A percentile compares a stretch with the other conserved stretches of the same genome.
phyloP scores from a whole-genome alignment of 2,797 vertebrate genomes.

The Hafferia zeledoni region DNA sequence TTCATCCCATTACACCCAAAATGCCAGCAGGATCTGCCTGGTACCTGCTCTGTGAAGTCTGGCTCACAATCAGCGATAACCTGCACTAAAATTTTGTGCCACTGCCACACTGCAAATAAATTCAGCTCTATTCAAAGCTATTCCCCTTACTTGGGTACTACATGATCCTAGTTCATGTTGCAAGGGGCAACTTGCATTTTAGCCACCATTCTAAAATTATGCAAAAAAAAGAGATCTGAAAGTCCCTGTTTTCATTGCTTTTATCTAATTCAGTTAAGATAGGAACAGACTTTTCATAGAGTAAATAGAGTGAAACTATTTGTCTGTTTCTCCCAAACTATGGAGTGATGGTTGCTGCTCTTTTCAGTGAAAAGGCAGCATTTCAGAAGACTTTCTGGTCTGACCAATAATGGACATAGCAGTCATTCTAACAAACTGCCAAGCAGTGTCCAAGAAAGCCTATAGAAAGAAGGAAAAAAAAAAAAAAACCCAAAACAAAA shows the following conservation, averaged over 20 bases:
- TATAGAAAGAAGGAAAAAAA: neutral
- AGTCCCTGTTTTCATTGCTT: neutral
- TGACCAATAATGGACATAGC: neutral
- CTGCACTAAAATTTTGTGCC: neutral
- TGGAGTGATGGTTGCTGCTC: neutral
- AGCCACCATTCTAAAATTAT: neutral
- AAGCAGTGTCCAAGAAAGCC: neutral
- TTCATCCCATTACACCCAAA: neutral
- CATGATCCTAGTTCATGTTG: neutral
- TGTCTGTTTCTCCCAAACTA: neutral
- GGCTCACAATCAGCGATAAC: neutral
- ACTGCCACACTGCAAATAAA: neutral
- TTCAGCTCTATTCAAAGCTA: neutral
- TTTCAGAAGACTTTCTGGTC: neutral
- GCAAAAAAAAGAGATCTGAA: neutral
- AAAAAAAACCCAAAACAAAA: too few species aligned
- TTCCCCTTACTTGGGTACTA: neutral
- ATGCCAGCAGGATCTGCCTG: neutral
- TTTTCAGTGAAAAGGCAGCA: neutral
- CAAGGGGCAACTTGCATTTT: neutral
- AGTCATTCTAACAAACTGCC: neutral
- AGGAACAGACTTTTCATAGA: neutral
- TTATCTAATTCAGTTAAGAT: neutral
- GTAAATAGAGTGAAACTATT: neutral
- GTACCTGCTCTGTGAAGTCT: neutral